A percentile compares a stretch with the other conserved stretches of the same genome.
Evolutionary conservation across 2,888 invertebrate genomes (phyloP).

Genomic region (Dione juno): DNA sequence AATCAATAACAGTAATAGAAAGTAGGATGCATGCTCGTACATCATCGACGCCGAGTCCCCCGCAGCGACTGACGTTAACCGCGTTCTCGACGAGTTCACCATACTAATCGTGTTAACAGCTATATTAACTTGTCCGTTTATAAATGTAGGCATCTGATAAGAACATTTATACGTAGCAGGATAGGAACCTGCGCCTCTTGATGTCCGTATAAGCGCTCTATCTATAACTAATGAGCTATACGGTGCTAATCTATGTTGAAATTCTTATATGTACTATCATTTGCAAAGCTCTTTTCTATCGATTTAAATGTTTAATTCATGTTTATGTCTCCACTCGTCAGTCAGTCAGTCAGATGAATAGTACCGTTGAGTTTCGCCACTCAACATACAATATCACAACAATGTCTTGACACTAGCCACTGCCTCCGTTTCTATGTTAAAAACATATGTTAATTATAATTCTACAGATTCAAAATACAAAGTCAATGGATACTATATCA

Average conservation of each 20-base stretch:
- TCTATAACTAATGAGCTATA: too few relatives aligned
- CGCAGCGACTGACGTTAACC: conserved; percentile 20
- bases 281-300: too few relatives aligned
- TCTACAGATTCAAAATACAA: background rate
- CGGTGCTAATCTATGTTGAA: too few relatives aligned
- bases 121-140: background rate
- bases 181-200: background rate
- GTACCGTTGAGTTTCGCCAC: background rate
- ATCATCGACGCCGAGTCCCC: background rate
- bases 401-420: background rate
- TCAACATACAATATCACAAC: background rate
- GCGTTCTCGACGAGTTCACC: conserved; percentile 9
- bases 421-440: background rate
- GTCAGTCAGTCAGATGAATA: background rate
- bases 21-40: conserved; percentile 8
- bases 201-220: background rate
- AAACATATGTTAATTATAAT: background rate
- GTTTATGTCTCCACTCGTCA: too few relatives aligned
- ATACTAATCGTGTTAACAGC: conserved; percentile 3
- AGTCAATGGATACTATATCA: background rate
- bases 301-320: too few relatives aligned
- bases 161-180: background rate
- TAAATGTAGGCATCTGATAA: background rate
- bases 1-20: conserved; percentile 15
- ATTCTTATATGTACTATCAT: too few relatives aligned